Evolutionary conservation across 2,888 invertebrate species (phyloP), one percentile per base, ranked within the genome.

Genomic region (Dolichopus griseipennis): DNA sequence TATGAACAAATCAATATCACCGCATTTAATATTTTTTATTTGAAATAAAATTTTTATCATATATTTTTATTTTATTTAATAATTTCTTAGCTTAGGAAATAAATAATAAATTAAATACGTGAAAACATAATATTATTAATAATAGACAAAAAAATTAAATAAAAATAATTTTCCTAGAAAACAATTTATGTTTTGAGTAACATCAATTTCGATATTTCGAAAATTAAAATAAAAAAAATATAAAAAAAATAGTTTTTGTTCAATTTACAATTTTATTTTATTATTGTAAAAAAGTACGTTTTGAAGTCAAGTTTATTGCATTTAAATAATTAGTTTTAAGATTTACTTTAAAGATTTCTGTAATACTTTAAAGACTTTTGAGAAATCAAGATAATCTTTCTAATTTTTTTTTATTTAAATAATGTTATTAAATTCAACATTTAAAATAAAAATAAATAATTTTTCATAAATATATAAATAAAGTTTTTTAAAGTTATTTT

Each of bases 171-270:
- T 52, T 52, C 52, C 52, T 52, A 52, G 52, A 52, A 52, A 52
- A 52, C 52, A 52, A 52, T 52, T 52, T 18, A 52, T 52, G 2
- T 52, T 52, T 52, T 41, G 15, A n/a, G 15, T 52, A 18, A 52
- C 52, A 52, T 52, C 52, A 52, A 52, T 52, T 52, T 52, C 52
- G 52, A 52, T 52, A 52, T 52, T 52, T 52, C 52, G 52, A 52
- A 52, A 52, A 52, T 18, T 6, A 52, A 18, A 18, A 52, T 52
- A 52, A 52, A 18, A 52, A 27, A 27, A 27, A 27, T 27, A 27
- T 27, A 4, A 27, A 27, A n/a, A 27, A 27, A 52, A 52, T 6
- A 52, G 9, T 52, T 52, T 52, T 52, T 6, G 9, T 52, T 52
- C 15, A 52, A 52, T 52, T 52, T 52, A 52, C 52, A 52, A 52